A percentile compares a stretch with the other conserved stretches of the same genome.
Evolutionary conservation across 2,888 invertebrate genomes (phyloP).

Genomic region (Dioctria linearis): DNA sequence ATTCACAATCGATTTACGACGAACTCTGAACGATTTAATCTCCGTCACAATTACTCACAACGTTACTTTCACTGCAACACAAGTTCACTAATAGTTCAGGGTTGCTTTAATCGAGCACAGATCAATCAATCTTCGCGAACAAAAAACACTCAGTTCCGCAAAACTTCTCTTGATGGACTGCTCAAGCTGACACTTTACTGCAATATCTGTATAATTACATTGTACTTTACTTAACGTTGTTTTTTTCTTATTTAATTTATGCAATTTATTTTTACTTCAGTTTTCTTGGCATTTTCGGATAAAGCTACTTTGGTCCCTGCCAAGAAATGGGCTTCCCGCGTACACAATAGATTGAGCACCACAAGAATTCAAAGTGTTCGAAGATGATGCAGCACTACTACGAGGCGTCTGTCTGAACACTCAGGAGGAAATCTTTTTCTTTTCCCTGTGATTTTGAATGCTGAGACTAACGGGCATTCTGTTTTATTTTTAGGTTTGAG

Average conservation of each 20-base stretch:
- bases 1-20: background rate
- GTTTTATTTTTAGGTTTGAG: slow-evolving; percentile 43
- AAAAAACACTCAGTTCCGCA: too few relatives aligned
- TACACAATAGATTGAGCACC: slow-evolving; percentile 27
- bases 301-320: slow-evolving; percentile 20
- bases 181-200: slow-evolving; percentile 15
- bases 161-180: background rate
- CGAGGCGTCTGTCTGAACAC: slow-evolving; percentile 9
- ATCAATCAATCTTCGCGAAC: too few relatives aligned
- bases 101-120: too few relatives aligned
- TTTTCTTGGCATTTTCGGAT: slow-evolving; percentile 38
- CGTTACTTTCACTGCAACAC: background rate
- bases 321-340: slow-evolving; percentile 32
- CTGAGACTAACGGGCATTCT: slow-evolving; percentile 30
- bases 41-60: background rate
- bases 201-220: background rate
- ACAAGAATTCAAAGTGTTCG: slow-evolving; percentile 29
- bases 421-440: slow-evolving; percentile 38
- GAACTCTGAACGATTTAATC: slow-evolving; percentile 4
- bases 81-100: too few relatives aligned
- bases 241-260: background rate
- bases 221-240: background rate
- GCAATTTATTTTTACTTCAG: slow-evolving; percentile 40
- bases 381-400: slow-evolving; percentile 24
- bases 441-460: slow-evolving; percentile 33